phyloP scores from a whole-genome alignment of 1,140 invertebrate species.

The Trinorchestia longiramus region DNA sequence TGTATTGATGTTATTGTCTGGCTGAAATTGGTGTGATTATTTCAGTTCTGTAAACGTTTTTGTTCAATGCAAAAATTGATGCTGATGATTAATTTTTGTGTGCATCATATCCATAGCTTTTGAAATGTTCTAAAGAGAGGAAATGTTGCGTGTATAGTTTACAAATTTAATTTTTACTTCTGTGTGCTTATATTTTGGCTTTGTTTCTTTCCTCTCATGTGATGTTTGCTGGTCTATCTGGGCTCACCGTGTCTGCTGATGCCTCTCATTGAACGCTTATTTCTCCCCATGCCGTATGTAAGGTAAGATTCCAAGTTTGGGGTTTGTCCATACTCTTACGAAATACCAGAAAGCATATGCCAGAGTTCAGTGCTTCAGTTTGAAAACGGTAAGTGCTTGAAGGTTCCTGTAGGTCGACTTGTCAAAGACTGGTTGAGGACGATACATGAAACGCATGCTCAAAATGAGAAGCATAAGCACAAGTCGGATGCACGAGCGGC shows the following conservation, averaged over 20 bases:
- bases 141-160: not conserved
- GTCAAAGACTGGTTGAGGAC: conserved; percentile 33
- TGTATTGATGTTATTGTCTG: too few species aligned
- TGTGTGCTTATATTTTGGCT: conserved; percentile 42
- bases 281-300: conserved; percentile 5
- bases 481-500: not conserved
- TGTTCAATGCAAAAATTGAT: too few species aligned
- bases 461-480: not conserved
- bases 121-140: too few species aligned
- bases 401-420: not conserved
- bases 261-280: not conserved
- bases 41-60: too few species aligned
- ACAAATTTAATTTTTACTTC: not conserved
- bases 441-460: not conserved
- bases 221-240: not conserved
- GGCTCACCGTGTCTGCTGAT: not conserved
- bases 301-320: conserved; percentile 36
- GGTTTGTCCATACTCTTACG: not conserved
- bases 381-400: conserved; percentile 37
- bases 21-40: too few species aligned
- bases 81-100: too few species aligned
- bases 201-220: conserved; percentile 5
- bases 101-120: too few species aligned
- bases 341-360: not conserved
- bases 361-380: not conserved